phyloP scores from a whole-genome alignment of 2,113 vertebrate species.

The Oxyruncus cristatus region DNA sequence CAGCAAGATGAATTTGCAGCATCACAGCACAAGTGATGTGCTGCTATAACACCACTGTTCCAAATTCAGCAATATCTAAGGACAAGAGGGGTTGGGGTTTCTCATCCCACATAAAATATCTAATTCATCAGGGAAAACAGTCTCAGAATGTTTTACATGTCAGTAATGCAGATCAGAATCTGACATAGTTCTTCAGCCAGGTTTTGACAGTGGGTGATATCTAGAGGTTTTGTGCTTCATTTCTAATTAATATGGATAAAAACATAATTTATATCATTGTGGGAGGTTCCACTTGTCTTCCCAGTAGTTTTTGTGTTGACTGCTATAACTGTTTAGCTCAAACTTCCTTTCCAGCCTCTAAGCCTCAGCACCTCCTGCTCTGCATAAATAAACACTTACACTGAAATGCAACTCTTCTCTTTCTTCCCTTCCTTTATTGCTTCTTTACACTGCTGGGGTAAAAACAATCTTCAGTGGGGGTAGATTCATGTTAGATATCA shows the following conservation, averaged over 20 bases:
- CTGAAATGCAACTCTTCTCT: neutral
- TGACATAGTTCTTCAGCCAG: neutral
- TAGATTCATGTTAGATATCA: neutral
- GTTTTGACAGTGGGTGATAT: neutral
- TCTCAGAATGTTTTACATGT: neutral
- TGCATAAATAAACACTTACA: neutral
- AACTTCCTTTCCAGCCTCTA: neutral
- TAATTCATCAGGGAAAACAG: neutral
- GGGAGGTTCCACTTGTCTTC: neutral
- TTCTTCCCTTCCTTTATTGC: neutral
- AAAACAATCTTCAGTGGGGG: neutral
- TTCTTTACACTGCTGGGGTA: neutral
- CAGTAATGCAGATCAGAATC: neutral
- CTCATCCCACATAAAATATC: neutral
- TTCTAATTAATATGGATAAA: neutral
- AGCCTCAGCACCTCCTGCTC: neutral
- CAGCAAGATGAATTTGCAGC: neutral
- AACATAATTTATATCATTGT: neutral
- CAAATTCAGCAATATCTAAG: neutral
- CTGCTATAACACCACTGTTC: accelerated
- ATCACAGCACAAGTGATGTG: neutral
- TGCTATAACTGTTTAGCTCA: neutral
- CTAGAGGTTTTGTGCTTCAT: neutral
- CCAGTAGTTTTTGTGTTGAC: neutral
- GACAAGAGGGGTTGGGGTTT: accelerated